Conservation (phyloP, 2,113 vertebrate species). For the Colossoma macropomum region DNA sequence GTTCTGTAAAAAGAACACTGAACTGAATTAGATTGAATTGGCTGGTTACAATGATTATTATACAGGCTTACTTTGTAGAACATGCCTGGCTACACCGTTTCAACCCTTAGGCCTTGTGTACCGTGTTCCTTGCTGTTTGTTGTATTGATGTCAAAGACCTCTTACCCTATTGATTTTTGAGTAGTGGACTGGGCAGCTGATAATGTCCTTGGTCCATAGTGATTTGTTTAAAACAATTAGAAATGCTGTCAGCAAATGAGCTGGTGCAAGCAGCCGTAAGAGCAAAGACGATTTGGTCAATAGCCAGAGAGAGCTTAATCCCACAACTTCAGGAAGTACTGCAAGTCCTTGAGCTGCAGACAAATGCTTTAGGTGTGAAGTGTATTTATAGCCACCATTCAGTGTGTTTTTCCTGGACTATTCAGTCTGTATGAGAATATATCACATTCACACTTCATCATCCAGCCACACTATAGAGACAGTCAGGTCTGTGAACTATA, state of each 20-base stretch:
- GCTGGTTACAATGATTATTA: not conserved
- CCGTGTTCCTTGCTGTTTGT: slow-evolving; percentile 12
- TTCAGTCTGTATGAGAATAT: slow-evolving; percentile 16
- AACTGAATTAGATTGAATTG: not conserved
- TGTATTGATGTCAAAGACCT: slow-evolving; percentile 33
- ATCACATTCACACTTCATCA: not conserved
- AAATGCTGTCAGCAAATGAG: slow-evolving; percentile 31
- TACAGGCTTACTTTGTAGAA: not conserved
- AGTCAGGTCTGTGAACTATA: not conserved
- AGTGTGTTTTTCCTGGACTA: slow-evolving; percentile 14
- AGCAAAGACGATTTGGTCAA: not conserved
- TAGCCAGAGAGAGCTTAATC: not conserved
- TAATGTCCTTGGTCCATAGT: slow-evolving; percentile 44
- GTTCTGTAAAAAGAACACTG: not conserved
- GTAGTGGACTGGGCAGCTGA: slow-evolving; percentile 36
- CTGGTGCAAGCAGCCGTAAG: slow-evolving; percentile 22
- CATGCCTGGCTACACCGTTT: not conserved
- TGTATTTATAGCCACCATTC: not conserved
- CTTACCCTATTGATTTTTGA: slow-evolving; percentile 51
- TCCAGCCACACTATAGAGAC: not conserved
- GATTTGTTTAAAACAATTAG: slow-evolving; percentile 58
- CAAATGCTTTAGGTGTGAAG: not conserved
- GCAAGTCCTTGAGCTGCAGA: too few relatives aligned
- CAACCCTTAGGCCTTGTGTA: not conserved
- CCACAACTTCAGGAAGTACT: not conserved